Evolutionary conservation across 2,797 vertebrate genomes (phyloP), one percentile per base, ranked within the genome.

Genomic region (Myiothlypis coronata): DNA sequence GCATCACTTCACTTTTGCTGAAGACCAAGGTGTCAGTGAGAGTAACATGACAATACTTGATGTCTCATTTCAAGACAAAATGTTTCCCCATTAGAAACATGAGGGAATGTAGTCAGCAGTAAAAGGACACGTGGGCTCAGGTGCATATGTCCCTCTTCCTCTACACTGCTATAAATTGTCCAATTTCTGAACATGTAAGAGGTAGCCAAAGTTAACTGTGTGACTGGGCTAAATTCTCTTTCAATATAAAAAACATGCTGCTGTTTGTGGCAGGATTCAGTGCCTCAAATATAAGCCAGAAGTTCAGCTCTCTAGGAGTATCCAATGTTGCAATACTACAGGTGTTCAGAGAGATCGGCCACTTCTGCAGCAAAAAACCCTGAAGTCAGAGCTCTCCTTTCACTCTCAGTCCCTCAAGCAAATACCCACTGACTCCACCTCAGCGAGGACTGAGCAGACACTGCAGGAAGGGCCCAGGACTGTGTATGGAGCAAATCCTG

Each of bases 221-320:
- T 56, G 17, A 27, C 34, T 39, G 59, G 44, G 63, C 34, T 79
- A 63, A 90, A 74, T 53, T 61, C 46, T 57, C 27, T 72, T 84
- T 74, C 34, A 39, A 2, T 19, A 14, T 19, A 72, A 89, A 7
- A 32, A 82, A 50, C 37, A 49, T 1, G 1, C 37, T 81, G 34
- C 44, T 27, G 14, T 76, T 65, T 76, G 63, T 12, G 5, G 56
- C n/a, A 72, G 49, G 63, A 77, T 64, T 64, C 27, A 49, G 44
- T 3, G 30, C 37, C 1, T 5, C 41, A 34, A 61, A 35, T 41
- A 60, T 14, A 64, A 61, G 65, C 61, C 61, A 11, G 10, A 81
- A 69, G 41, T 86, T 90, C 77, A 96, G 46, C 94, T 70, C 70
- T 93, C 91, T 30, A 96, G 87, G 80, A 96, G 87, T 12, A 86